Conservation (phyloP, 2,113 vertebrate species). For the Pelobates fuscus region DNA sequence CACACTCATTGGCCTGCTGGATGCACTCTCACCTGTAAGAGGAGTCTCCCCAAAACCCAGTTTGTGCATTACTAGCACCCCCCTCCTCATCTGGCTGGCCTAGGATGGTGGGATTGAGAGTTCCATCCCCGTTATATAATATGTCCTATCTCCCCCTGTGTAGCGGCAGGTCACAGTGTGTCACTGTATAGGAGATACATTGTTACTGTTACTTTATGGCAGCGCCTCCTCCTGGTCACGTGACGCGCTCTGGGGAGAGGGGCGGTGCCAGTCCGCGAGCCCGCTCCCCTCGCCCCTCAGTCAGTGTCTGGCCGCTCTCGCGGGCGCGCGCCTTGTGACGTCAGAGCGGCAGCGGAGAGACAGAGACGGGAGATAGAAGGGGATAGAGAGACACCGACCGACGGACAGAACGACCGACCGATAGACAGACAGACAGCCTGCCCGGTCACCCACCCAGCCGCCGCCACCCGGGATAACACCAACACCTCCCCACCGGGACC, state of each 20-base stretch:
- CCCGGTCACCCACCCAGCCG: neutral
- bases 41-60: too few relatives aligned
- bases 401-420: constrained; percentile 49
- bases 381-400: constrained; percentile 40
- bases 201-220: neutral
- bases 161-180: too few relatives aligned
- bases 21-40: too few relatives aligned
- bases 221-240: neutral
- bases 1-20: too few relatives aligned
- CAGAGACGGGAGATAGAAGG: constrained; percentile 41
- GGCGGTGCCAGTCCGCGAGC: neutral
- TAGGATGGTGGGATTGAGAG: too few relatives aligned
- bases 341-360: constrained; percentile 59
- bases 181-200: too few relatives aligned
- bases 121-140: too few relatives aligned
- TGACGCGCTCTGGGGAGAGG: neutral
- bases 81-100: too few relatives aligned
- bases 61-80: too few relatives aligned
- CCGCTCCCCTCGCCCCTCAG: neutral
- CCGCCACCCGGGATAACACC: neutral
- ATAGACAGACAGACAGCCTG: constrained; percentile 19
- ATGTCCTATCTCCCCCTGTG: too few relatives aligned
- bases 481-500: neutral
- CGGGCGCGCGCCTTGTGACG: constrained; percentile 48
- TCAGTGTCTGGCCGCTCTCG: constrained; percentile 40